These are phyloP conservation scores for Podargus strigoides DNA, from an alignment of 2,797 vertebrate species.

Conservation along the genomic window DNA sequence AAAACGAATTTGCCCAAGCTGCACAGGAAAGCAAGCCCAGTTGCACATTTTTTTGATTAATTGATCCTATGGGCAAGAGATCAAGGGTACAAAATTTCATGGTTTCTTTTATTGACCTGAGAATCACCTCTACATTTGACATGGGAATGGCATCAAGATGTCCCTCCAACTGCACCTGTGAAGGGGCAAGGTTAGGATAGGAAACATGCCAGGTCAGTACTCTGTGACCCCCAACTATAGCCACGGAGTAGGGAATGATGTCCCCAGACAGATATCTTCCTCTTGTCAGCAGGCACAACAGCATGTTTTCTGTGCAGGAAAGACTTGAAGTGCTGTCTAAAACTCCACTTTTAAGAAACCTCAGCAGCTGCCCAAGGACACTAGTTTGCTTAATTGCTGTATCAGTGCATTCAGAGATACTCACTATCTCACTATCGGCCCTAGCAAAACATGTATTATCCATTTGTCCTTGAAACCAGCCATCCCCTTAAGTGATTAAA, in stretches of 20 bases:
- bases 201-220: neutral
- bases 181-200: neutral
- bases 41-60: neutral
- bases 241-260: neutral
- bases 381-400: conserved; percentile 14
- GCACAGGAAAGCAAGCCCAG: neutral
- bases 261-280: neutral
- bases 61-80: neutral
- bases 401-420: conserved; percentile 19
- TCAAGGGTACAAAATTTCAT: neutral
- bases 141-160: accelerated
- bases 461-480: conserved; percentile 59
- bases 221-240: neutral
- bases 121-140: neutral
- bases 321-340: conserved; percentile 1
- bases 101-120: neutral
- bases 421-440: conserved; percentile 24
- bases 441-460: conserved; percentile 32
- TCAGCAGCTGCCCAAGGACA: conserved; percentile 65
- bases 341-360: conserved; percentile 2
- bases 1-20: neutral
- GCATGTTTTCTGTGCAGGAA: neutral
- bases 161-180: neutral
- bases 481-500: conserved; percentile 29
- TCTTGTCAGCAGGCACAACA: neutral